Evolutionary conservation across 2,888 invertebrate species (phyloP).

Genomic region (Monochamus alternatus): DNA sequence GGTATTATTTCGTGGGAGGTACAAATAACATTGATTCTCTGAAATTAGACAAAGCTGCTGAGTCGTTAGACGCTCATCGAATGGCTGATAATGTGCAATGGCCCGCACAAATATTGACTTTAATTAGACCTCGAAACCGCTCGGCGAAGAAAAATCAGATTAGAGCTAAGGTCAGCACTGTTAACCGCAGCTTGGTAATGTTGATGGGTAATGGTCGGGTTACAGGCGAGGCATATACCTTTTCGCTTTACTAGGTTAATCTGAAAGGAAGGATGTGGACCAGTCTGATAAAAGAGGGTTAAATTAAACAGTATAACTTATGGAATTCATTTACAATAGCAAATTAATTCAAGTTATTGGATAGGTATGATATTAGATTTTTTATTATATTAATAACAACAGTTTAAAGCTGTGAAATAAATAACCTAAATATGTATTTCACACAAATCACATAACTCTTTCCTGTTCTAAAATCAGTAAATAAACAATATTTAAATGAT

Average conservation of each 20-base stretch:
- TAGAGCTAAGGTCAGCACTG: conserved; percentile 56
- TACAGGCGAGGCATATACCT: conserved; percentile 24
- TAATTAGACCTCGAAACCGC: conserved; percentile 59
- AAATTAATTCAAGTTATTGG: no score
- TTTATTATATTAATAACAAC: no score
- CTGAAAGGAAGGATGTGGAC: conserved; percentile 15
- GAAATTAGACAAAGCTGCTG: conserved; percentile 51
- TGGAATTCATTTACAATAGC: no score
- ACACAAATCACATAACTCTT: no score
- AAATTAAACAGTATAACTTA: background rate
- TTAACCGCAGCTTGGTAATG: conserved; percentile 38
- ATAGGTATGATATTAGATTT: no score
- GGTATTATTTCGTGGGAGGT: background rate
- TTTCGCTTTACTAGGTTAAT: conserved; percentile 25
- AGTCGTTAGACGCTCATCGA: conserved; percentile 51
- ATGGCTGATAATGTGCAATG: conserved; percentile 58
- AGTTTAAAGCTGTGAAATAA: no score
- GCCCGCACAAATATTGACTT: conserved; percentile 64
- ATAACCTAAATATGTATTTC: no score
- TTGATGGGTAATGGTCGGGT: conserved; percentile 35
- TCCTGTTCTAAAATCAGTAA: no score
- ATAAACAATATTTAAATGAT: no score
- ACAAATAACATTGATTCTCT: conserved; percentile 10
- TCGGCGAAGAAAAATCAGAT: conserved; percentile 57
- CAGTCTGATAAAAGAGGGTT: conserved; percentile 5